Percentiles rank a stretch among this genome's conserved stretches.
Conservation (phyloP, 2,888 invertebrate species). For the Pseudanteris insignis region DNA sequence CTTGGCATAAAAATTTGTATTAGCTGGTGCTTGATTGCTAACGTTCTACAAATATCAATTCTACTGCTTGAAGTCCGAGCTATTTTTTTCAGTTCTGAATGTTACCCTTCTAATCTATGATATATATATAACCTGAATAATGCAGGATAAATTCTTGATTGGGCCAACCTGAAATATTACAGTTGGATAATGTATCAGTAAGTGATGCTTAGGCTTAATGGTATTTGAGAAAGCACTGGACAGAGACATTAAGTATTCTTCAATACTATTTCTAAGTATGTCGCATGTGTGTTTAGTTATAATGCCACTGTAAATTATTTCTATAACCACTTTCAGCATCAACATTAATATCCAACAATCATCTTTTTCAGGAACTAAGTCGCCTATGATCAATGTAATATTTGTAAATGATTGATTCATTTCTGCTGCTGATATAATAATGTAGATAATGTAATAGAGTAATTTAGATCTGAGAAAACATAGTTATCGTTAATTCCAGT, state of each 20-base stretch:
- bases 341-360: slow-evolving; percentile 16
- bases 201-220: slow-evolving; percentile 43
- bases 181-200: slow-evolving; percentile 35
- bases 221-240: slow-evolving; percentile 10
- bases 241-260: slow-evolving; percentile 20
- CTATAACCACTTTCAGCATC: slow-evolving; percentile 1
- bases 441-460: neutral
- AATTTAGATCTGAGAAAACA: slow-evolving; percentile 6
- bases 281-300: slow-evolving; percentile 6
- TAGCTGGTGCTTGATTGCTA: slow-evolving; percentile 5
- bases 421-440: slow-evolving; percentile 20
- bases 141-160: slow-evolving; percentile 29
- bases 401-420: slow-evolving; percentile 15
- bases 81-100: slow-evolving; percentile 20
- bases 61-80: neutral
- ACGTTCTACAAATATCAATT: slow-evolving; percentile 2
- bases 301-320: slow-evolving; percentile 4
- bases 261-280: slow-evolving; percentile 5
- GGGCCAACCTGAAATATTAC: slow-evolving; percentile 36
- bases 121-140: no score
- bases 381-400: slow-evolving; percentile 20
- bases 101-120: slow-evolving; percentile 40
- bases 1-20: slow-evolving; percentile 1
- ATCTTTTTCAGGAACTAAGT: slow-evolving; percentile 8
- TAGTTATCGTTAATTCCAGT: slow-evolving; percentile 8